Base-by-base conservation (phyloP, 2,888 invertebrate genomes). In the Pristionchus mayeri region DNA sequence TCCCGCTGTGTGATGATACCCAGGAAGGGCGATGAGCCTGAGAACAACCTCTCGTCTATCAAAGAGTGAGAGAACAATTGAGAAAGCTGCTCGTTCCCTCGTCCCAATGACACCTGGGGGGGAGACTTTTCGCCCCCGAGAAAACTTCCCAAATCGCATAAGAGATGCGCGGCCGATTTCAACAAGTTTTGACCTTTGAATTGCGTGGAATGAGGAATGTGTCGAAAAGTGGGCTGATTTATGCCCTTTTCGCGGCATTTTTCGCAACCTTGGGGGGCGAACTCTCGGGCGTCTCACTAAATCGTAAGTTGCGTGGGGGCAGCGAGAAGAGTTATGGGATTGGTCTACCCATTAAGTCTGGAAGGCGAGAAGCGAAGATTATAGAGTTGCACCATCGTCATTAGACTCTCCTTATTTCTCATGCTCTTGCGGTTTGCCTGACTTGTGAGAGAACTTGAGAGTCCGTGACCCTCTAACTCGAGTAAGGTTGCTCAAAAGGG, bases 221-320 rank as follows among this genome's bases (percentile, higher is more conserved):
- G 60, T 60, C 60, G 60, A 60, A 60, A 60, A 60, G 60, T 60
- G 27, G 60, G 60, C 24, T 44, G 30, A 60, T 60, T 60, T 60
- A 60, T 67, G 67, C 67, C 67, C 67, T 67, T 67, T 67, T 37
- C 18, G 21, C 16, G 0, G 67, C 34, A 9, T n/a, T 3, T 34
- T 40, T 27, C 67, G 37, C 37, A 67, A 67, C 67, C 67, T 67
- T 67, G 67, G 34, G 6, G 37, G 16, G 67, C 18, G 67, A 37
- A 40, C n/a, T n/a, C n/a, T n/a, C n/a, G n/a, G n/a, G 67, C 34
- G 37, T 37, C 37, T 18, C 6, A 30, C 63, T 37, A 27, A 30
- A 27, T 67, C 67, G 37, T 67, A 67, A 67, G 37, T 67, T n/a
- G 67, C 37, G 67, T 4, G 13, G 54, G 21, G 54, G 13, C 11